Evolutionary conservation across 2,888 invertebrate species (phyloP), one percentile per base, ranked within the genome.

Genomic region (Melieria omissa): DNA sequence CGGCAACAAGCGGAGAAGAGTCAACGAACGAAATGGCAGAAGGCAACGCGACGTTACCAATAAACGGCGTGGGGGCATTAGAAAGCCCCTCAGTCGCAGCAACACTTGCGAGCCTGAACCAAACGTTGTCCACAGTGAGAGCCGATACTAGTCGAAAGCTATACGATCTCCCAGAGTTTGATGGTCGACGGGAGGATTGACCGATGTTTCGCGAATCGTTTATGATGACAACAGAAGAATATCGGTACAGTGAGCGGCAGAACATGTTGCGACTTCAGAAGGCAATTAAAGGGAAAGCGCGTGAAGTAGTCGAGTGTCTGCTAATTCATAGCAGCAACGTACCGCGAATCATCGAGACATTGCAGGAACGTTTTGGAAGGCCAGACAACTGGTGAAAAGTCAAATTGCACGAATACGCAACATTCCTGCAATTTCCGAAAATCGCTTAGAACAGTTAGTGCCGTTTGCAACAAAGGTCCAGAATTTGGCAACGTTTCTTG

Each of bases 221-320:
- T 55, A 12, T n/a, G 9, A 68, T 62, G 68, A 68, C 68, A 12
- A 62, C 68, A 6, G 44, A 44, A 10, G 68, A 68, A 46, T 68
- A 68, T 47, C 52, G 44, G 5, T 61, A 68, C 14, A 62, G n/a
- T 6, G 69, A 69, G 3, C 55, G 58, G 14, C 70, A 64, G 47
- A 70, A 70, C 47, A 57, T 64, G 62, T 6, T 70, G 14, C 62
- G 69, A 5, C 9, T 70, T 8, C 63, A 70, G n/a, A 63, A 70
- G 41, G 69, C 55, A 4, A 6, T 62, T 12, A 63, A 63, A 16
- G 69, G 63, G 7, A 54, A 49, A 47, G 69, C 55, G 5, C 54
- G 57, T 7, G 63, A 70, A 29, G 46, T 54, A 4, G 69, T 70
- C 5, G 62, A 69, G 46, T 69, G 52, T 29, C 62, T 63, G n/a